Percentiles rank a stretch among this genome's conserved stretches.
These are phyloP conservation scores for Zaprionus camerounensis DNA, from an alignment of 1,140 invertebrate genomes.

Conservation along the genomic window DNA sequence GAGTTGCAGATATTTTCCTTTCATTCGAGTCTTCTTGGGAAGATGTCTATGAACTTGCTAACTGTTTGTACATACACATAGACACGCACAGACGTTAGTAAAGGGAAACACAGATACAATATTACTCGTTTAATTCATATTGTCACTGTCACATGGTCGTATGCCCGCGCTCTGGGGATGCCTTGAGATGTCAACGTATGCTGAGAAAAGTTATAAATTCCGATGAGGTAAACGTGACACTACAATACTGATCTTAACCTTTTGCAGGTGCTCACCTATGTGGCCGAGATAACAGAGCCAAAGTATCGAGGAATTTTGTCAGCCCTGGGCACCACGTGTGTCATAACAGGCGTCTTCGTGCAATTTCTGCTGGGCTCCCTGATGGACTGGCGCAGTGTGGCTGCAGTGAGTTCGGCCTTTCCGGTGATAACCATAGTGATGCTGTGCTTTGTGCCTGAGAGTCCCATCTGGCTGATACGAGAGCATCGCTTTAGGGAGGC, in stretches of 20 bases:
- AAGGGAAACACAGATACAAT: background rate
- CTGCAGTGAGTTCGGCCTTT: conserved; percentile 88
- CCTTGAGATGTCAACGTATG: conserved; percentile 26
- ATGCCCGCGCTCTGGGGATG: background rate
- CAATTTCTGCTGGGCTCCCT: conserved; percentile 89
- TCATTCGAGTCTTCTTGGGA: background rate
- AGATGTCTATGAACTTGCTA: background rate
- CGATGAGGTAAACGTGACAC: conserved; percentile 1
- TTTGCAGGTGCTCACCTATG: conserved; percentile 89
- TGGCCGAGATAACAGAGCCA: conserved; percentile 92
- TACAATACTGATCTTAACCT: conserved; percentile 21
- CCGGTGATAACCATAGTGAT: conserved; percentile 88
- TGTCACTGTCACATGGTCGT: conserved; percentile 5
- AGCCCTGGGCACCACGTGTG: conserved; percentile 89
- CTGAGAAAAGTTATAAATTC: conserved; percentile 7
- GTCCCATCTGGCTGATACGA: conserved; percentile 90
- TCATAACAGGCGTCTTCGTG: conserved; percentile 89
- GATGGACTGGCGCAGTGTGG: conserved; percentile 89
- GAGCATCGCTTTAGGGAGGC: conserved; percentile 87
- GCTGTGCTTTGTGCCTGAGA: conserved; percentile 90
- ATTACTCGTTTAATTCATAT: background rate
- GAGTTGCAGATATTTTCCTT: background rate
- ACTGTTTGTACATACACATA: background rate
- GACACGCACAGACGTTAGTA: background rate
- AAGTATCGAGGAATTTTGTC: conserved; percentile 90